phyloP scores from a whole-genome alignment of 2,888 invertebrate genomes.

The Plagodis dolabraria region DNA sequence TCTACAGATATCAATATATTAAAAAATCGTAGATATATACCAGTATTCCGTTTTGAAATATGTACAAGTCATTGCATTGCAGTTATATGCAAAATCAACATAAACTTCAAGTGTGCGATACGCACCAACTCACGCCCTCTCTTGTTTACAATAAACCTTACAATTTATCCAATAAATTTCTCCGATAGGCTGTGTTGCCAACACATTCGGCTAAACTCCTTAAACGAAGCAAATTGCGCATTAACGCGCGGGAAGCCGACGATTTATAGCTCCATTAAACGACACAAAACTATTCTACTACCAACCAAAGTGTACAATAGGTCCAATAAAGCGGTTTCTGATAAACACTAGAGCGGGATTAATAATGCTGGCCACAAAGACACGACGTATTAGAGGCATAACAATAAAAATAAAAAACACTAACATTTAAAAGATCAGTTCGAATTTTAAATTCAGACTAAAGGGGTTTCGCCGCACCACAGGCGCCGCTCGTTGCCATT shows the following conservation, averaged over 20 bases:
- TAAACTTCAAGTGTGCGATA: background rate
- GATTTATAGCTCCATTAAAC: constrained; percentile 52
- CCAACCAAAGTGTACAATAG: constrained; percentile 56
- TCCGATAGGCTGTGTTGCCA: constrained; percentile 13
- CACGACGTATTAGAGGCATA: constrained; percentile 36
- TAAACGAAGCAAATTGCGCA: constrained; percentile 43
- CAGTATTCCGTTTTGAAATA: too few relatives aligned
- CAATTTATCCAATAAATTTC: constrained; percentile 5
- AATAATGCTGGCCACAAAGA: constrained; percentile 55
- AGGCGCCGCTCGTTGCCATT: constrained; percentile 71
- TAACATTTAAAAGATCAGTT: constrained; percentile 38
- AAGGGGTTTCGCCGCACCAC: constrained; percentile 75
- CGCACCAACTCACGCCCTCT: background rate
- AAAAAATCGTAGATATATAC: too few relatives aligned
- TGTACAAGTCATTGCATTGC: too few relatives aligned
- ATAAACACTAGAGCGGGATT: constrained; percentile 74
- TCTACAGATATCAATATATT: too few relatives aligned
- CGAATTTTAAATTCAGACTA: constrained; percentile 68
- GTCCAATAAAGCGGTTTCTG: constrained; percentile 68
- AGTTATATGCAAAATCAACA: too few relatives aligned
- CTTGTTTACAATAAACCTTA: background rate
- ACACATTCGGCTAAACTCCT: constrained; percentile 18
- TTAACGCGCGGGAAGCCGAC: constrained; percentile 46
- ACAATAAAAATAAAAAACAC: constrained; percentile 45
- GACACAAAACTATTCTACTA: constrained; percentile 49